Conservation (phyloP, 2,797 vertebrate genomes). For the Helicolenus hilgendorfi region DNA sequence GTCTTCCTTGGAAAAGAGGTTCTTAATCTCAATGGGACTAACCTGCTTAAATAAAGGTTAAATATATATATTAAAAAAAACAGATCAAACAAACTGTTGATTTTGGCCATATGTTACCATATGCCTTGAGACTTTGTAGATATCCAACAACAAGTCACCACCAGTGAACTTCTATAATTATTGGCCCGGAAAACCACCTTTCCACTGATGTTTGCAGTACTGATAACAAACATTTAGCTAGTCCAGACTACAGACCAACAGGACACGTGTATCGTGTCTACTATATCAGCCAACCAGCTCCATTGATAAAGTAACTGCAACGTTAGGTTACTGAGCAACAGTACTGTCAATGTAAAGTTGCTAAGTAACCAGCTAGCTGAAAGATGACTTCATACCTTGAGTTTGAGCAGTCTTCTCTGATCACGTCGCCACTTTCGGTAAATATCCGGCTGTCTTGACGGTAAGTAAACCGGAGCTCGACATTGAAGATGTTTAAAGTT, state of each 20-base stretch:
- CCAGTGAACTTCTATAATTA: neutral
- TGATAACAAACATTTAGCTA: neutral
- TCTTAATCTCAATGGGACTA: too few species aligned
- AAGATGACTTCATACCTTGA: slow-evolving; percentile 42
- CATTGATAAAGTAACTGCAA: neutral
- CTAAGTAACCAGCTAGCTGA: neutral
- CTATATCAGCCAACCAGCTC: neutral
- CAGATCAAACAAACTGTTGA: neutral
- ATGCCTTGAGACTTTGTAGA: neutral
- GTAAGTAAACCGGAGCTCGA: neutral
- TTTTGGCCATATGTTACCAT: neutral
- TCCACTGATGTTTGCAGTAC: neutral
- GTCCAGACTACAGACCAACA: neutral
- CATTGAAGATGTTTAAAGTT: slow-evolving; percentile 12
- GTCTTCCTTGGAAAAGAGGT: too few species aligned
- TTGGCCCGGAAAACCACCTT: neutral
- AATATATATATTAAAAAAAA: too few species aligned
- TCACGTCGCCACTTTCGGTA: neutral
- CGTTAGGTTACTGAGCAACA: neutral
- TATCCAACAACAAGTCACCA: neutral
- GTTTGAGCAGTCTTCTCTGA: neutral
- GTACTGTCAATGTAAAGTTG: neutral
- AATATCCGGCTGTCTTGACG: neutral
- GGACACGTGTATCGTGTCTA: slow-evolving; percentile 3
- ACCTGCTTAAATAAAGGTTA: too few species aligned